A percentile compares a stretch with the other conserved stretches of the same genome.
Evolutionary conservation across 2,888 invertebrate genomes (phyloP).

Genomic region (Netelia virgata): DNA sequence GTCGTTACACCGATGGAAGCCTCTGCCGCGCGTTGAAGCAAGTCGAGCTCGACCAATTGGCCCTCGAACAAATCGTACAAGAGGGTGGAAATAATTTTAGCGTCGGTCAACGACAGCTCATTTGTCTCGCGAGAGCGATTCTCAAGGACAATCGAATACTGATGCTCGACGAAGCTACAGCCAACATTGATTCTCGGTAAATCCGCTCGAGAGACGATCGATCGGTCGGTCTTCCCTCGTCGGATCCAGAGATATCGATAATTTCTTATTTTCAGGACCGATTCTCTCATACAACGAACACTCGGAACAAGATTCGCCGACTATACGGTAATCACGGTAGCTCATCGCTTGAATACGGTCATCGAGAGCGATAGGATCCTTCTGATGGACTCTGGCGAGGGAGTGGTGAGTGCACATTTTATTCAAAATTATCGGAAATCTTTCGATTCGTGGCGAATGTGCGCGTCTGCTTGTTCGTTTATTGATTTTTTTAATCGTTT

Average conservation of each 20-base stretch:
- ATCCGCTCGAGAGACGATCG: background rate
- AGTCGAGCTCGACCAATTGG: constrained; percentile 86
- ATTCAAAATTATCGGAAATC: too few species aligned
- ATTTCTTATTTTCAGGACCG: constrained; percentile 83
- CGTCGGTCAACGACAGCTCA: constrained; percentile 89
- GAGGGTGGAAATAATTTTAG: constrained; percentile 88
- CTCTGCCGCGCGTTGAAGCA: constrained; percentile 88
- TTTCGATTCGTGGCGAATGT: too few species aligned
- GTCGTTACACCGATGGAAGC: constrained; percentile 87
- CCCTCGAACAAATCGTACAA: constrained; percentile 86
- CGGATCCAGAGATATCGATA: background rate
- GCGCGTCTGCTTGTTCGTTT: too few species aligned
- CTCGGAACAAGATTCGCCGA: constrained; percentile 86
- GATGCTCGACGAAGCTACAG: constrained; percentile 90
- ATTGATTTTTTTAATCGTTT: background rate
- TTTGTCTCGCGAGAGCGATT: constrained; percentile 89
- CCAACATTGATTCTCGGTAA: constrained; percentile 89
- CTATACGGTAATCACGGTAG: constrained; percentile 89
- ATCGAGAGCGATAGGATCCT: constrained; percentile 96
- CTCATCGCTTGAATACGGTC: constrained; percentile 96
- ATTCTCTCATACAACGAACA: constrained; percentile 87
- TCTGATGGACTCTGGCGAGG: constrained; percentile 92
- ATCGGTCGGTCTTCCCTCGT: background rate
- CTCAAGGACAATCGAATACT: constrained; percentile 88
- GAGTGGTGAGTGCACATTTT: too few species aligned